Percentiles rank a stretch among this genome's conserved stretches.
Evolutionary conservation across 2,113 vertebrate species (phyloP).

Genomic region (Geothlypis trichas): DNA sequence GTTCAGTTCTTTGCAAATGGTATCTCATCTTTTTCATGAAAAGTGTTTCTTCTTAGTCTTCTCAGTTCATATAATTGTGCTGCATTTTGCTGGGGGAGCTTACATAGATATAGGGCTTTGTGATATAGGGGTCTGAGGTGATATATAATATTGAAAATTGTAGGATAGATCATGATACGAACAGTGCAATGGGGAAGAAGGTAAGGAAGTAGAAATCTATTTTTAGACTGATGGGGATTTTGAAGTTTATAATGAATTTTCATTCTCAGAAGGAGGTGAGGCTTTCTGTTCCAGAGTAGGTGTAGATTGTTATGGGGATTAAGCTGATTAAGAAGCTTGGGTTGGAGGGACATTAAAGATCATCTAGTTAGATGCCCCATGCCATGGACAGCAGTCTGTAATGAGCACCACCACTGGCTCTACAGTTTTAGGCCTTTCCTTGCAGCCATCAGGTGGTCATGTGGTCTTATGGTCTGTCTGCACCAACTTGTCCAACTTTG

Average conservation of each 20-base stretch:
- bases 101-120: too few species aligned
- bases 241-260: too few species aligned
- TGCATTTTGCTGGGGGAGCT: neutral
- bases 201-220: too few species aligned
- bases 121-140: too few species aligned
- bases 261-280: too few species aligned
- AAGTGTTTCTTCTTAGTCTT: neutral
- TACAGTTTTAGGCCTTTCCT: neutral
- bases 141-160: too few species aligned
- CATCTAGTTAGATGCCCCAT: neutral
- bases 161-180: too few species aligned
- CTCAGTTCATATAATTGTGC: neutral
- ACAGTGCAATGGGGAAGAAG: too few species aligned
- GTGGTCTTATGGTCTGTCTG: neutral
- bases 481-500: neutral
- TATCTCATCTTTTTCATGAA: neutral
- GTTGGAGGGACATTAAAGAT: neutral
- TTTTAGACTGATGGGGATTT: too few species aligned
- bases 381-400: neutral
- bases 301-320: too few species aligned
- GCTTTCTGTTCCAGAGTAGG: too few species aligned
- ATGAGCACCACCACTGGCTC: neutral
- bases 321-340: neutral
- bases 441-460: neutral
- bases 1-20: neutral